These are phyloP conservation scores for Ophioderma brevispina DNA, from an alignment of 35 echinoderm and acorn worm genomes.

Conservation along the genomic window DNA sequence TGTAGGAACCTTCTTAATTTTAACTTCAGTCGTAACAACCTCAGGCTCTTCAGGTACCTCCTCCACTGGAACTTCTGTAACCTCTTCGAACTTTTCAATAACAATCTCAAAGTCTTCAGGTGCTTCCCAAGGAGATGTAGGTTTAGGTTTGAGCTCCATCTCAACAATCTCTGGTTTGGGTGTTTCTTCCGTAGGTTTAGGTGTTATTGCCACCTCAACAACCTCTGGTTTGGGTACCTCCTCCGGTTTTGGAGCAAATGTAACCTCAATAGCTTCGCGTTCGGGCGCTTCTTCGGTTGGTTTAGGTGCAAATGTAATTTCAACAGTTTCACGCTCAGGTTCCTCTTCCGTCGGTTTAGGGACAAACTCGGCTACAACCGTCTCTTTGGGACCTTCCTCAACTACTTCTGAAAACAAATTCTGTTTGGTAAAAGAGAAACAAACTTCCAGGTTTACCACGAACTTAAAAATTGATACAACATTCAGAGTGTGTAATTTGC, in stretches of 20 bases:
- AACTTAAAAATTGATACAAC: no score
- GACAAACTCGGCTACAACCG: neutral
- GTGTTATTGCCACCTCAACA: neutral
- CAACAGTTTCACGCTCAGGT: neutral
- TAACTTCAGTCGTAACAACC: neutral
- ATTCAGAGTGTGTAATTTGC: no score
- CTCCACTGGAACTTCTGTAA: neutral
- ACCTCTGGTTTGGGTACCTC: neutral
- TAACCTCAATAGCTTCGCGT: neutral
- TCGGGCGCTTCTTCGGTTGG: conserved; percentile 13
- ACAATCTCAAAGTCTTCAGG: neutral
- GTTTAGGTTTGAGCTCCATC: neutral
- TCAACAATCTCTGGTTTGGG: neutral
- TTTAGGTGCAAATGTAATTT: neutral
- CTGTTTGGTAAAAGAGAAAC: neutral
- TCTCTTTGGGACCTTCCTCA: neutral
- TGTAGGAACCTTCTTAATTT: neutral
- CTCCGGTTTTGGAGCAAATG: neutral
- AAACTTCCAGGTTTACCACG: no score
- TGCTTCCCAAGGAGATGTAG: neutral
- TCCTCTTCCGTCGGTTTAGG: neutral
- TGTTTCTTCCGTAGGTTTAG: neutral
- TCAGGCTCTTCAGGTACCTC: neutral
- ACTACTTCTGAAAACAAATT: no score
- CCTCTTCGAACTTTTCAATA: neutral